Conservation (phyloP, 2,797 vertebrate genomes). For the Sandelia bainsii region DNA sequence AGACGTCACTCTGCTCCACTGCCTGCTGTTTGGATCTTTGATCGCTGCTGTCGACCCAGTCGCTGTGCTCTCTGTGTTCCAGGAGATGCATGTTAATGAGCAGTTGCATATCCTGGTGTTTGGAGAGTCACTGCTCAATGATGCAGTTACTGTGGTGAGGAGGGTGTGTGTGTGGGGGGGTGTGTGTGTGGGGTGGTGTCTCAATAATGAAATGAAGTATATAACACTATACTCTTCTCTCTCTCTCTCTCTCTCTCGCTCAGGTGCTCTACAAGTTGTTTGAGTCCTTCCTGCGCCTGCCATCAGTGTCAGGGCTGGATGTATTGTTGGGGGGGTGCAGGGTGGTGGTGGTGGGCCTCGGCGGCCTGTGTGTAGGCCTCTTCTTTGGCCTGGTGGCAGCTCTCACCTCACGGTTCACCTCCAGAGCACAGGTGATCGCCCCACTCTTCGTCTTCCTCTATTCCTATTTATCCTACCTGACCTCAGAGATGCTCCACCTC, state of each 20-base stretch:
- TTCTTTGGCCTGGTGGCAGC: conserved; percentile 84
- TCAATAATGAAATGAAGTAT: neutral
- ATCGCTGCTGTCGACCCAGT: conserved; percentile 88
- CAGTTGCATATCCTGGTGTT: conserved; percentile 91
- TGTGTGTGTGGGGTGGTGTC: neutral
- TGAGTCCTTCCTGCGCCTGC: conserved; percentile 86
- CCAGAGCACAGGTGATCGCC: conserved; percentile 87
- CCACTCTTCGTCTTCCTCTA: conserved; percentile 91
- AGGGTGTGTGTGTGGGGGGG: no score
- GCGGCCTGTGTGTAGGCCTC: conserved; percentile 85
- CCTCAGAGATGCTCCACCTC: conserved; percentile 89
- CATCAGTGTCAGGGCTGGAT: conserved; percentile 77
- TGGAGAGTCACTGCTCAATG: conserved; percentile 89
- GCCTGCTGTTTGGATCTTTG: conserved; percentile 88
- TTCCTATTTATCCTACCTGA: conserved; percentile 90
- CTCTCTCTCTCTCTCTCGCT: conserved; percentile 1
- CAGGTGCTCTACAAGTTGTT: conserved; percentile 90
- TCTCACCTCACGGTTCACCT: conserved; percentile 87
- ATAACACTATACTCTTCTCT: neutral
- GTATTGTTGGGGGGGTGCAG: conserved; percentile 82
- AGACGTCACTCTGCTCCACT: conserved; percentile 87
- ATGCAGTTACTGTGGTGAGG: conserved; percentile 88
- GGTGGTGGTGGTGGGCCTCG: conserved; percentile 86
- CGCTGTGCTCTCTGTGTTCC: conserved; percentile 88
- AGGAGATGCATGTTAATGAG: conserved; percentile 91